Evolutionary conservation across 2,888 invertebrate species (phyloP), one percentile per base, ranked within the genome.

Genomic region (Euzophera pinguis): DNA sequence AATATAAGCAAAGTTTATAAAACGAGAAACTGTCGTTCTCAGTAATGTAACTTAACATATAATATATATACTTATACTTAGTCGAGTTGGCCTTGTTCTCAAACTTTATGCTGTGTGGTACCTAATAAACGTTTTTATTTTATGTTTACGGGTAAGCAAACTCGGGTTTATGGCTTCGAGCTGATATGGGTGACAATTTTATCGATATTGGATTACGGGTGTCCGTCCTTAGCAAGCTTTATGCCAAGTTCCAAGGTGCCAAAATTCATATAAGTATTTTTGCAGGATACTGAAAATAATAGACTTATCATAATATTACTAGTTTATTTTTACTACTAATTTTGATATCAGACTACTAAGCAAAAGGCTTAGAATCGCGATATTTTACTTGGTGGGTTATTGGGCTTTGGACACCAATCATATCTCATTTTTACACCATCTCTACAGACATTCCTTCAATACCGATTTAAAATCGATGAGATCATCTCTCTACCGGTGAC

Each of bases 61-160:
- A n/a, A 64, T 70, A 71, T 67, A 68, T 67, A 64, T 61, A 66
- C 63, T 66, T 67, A 62, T 65, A 58, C 53, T 57, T 65, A 61
- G 75, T 74, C 67, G 68, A 64, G 68, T 66, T 72, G 75, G 71
- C 78, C 74, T 78, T 73, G 77, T 76, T 78, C 71, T 62, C 71
- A 70, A 77, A 76, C 64, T 78, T 78, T 69, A 72, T 72, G 70
- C 66, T 75, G 62, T 76, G 67, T 64, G 71, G 71, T 69, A 69
- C 57, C 59, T 60, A 71, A 78, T 78, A 78, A 81, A 77, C 69
- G 71, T 71, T 80, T 75, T 78, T 75, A 77, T 78, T 79, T 79
- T 73, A 78, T 72, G 74, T 77, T 78, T 75, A 78, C 71, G 75
- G 67, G 71, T 73, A 73, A 71, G 71, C 71, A 72, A 76, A 75